These are phyloP conservation scores for Ptychoptera albimana DNA, from an alignment of 2,888 invertebrate species.

Conservation along the genomic window DNA sequence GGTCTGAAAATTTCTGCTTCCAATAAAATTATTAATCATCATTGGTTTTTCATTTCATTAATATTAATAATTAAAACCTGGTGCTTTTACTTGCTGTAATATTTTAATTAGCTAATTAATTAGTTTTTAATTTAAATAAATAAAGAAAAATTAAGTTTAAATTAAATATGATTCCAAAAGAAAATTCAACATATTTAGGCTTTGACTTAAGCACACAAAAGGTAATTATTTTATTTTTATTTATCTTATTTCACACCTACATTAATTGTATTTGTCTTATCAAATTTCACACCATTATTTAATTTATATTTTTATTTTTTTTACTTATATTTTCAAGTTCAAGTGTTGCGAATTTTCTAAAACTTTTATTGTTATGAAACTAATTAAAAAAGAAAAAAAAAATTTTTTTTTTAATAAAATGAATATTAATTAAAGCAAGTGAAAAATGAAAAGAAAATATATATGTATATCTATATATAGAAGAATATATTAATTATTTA, in stretches of 20 bases:
- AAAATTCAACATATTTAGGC: slow-evolving; percentile 49
- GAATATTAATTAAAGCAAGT: no score
- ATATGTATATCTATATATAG: no score
- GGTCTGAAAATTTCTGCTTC: no score
- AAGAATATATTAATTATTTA: no score
- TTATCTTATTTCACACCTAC: slow-evolving; percentile 6
- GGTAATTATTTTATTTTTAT: slow-evolving; percentile 34
- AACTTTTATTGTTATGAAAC: no score
- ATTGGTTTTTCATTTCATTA: no score
- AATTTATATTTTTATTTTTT: slow-evolving; percentile 4
- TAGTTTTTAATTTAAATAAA: not conserved
- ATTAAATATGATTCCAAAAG: slow-evolving; percentile 14
- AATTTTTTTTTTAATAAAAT: no score
- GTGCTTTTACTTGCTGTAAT: no score
- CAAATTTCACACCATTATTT: not conserved
- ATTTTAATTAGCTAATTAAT: not conserved
- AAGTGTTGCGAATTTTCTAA: not conserved
- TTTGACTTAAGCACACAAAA: slow-evolving; percentile 80
- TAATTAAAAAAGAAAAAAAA: no score
- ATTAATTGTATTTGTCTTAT: not conserved
- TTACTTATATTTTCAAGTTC: not conserved
- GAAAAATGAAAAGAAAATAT: no score
- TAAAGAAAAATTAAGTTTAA: not conserved
- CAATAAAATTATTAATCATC: no score
- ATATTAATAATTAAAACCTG: no score